A percentile compares a stretch with the other conserved stretches of the same genome.
Evolutionary conservation across 2,113 vertebrate genomes (phyloP).

Genomic region (Hippocampus mohnikei): DNA sequence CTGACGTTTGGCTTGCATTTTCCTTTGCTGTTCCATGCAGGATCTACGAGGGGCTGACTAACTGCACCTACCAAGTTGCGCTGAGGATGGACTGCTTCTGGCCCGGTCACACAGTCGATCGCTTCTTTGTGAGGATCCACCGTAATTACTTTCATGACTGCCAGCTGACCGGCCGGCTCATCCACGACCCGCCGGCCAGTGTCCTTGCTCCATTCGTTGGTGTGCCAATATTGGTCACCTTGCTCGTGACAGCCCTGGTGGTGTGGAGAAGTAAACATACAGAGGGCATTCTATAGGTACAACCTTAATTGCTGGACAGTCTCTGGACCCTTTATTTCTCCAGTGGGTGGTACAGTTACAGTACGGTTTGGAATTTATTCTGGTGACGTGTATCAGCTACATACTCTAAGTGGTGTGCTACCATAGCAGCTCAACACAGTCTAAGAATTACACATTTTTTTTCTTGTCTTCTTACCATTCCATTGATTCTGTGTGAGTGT

Average conservation of each 20-base stretch:
- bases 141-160: slow-evolving; percentile 81
- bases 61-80: slow-evolving; percentile 81
- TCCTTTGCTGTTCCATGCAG: slow-evolving; percentile 52
- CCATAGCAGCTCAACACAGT: neutral
- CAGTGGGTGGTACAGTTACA: neutral
- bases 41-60: slow-evolving; percentile 77
- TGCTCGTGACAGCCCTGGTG: slow-evolving; percentile 82
- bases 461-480: neutral
- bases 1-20: neutral
- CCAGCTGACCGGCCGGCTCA: slow-evolving; percentile 73
- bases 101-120: slow-evolving; percentile 81
- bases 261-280: slow-evolving; percentile 86
- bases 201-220: slow-evolving; percentile 83
- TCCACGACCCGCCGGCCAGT: slow-evolving; percentile 75
- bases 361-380: neutral
- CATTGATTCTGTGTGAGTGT: neutral
- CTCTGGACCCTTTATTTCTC: neutral
- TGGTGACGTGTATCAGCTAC: neutral
- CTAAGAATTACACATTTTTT: neutral
- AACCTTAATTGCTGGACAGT: neutral
- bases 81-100: slow-evolving; percentile 79
- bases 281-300: slow-evolving; percentile 72
- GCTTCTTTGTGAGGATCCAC: slow-evolving; percentile 81
- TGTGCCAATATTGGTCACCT: slow-evolving; percentile 79
- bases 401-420: neutral